Evolutionary conservation across 2,113 vertebrate species (phyloP), one percentile per base, ranked within the genome.

Genomic region (Perognathus longimembris): DNA sequence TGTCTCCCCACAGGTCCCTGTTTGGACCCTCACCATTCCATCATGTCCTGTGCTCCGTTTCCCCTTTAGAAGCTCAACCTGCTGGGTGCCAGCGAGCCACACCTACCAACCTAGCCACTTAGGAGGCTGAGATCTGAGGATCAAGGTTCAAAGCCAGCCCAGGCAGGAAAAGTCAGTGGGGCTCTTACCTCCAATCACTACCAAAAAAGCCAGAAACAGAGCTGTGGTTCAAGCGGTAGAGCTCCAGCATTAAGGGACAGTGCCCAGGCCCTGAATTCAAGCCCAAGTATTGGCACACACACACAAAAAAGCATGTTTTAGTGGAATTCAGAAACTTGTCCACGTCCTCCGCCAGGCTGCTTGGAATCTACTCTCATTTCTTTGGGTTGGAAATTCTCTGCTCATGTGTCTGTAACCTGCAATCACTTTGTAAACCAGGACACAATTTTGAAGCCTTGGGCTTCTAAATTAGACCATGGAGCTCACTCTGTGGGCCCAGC

Each of bases 221-320:
- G 50, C 50, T 54, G 50, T 54, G 50, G 50, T 20, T 54, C 50
- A 54, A 54, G 50, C 17, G 50, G 50, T 15, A 15, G 50, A 54
- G 50, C 50, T 54, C 50, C 50, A 54, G 50, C 50, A 3, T 11
- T 54, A 8, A 45, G 9, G 10, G 45, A 45, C 45, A 45, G 10
- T 45, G 50, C 50, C 50, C 15, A 54, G 50, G 50, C 50, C 50
- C 50, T 54, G 11, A 54, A 15, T 54, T 15, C 17, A 54, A 54
- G 50, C 50, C 50, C 14, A 17, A 4, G 14, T 54, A 18, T 15
- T 3, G 17, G 50, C 50, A 54, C 11, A n/a, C n/a, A n/a, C n/a
- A n/a, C n/a, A n/a, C n/a, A n/a, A n/a, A n/a, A n/a, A n/a, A 96
- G 61, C 32, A 88, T 76, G 42, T 76, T 94, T 81, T 77, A 90